These are phyloP conservation scores for Periophthalmus magnuspinnatus DNA, from an alignment of 2,797 vertebrate species.

Conservation along the genomic window DNA sequence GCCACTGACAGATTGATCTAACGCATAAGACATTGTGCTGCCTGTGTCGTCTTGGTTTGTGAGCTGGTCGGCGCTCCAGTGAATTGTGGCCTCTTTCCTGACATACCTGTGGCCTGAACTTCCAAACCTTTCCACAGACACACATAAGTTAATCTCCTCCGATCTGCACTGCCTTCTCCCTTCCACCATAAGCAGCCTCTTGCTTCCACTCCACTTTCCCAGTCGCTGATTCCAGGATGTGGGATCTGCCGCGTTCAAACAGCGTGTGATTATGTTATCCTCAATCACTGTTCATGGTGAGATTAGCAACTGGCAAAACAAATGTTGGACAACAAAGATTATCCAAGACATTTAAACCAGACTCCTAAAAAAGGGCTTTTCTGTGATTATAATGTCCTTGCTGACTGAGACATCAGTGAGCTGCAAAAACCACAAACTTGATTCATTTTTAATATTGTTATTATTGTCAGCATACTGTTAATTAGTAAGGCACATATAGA, in stretches of 20 bases:
- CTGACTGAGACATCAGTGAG: slow-evolving; percentile 53
- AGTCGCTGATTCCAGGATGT: slow-evolving; percentile 65
- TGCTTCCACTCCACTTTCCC: slow-evolving; percentile 37
- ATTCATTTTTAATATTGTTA: slow-evolving; percentile 56
- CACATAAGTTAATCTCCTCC: slow-evolving; percentile 63
- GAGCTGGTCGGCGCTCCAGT: slow-evolving; percentile 68
- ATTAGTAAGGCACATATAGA: slow-evolving; percentile 23
- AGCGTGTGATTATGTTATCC: slow-evolving; percentile 54
- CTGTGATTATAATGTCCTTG: slow-evolving; percentile 31
- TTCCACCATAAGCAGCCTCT: slow-evolving; percentile 48
- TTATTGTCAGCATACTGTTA: slow-evolving; percentile 52
- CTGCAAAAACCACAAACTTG: slow-evolving; percentile 43
- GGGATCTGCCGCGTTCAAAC: slow-evolving; percentile 55
- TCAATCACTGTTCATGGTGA: slow-evolving; percentile 45
- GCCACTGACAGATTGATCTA: slow-evolving; percentile 66
- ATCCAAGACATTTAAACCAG: slow-evolving; percentile 17
- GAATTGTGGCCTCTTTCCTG: slow-evolving; percentile 76
- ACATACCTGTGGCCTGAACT: slow-evolving; percentile 80
- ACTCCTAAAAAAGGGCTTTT: slow-evolving; percentile 34
- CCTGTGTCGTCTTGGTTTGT: slow-evolving; percentile 58
- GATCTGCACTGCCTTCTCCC: slow-evolving; percentile 62
- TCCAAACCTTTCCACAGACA: slow-evolving; percentile 72
- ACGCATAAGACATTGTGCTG: slow-evolving; percentile 52
- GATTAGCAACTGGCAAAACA: slow-evolving; percentile 68
- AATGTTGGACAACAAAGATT: slow-evolving; percentile 48